These are phyloP conservation scores for Labeo calbasu DNA, from an alignment of 2,797 vertebrate species.

Conservation along the genomic window DNA sequence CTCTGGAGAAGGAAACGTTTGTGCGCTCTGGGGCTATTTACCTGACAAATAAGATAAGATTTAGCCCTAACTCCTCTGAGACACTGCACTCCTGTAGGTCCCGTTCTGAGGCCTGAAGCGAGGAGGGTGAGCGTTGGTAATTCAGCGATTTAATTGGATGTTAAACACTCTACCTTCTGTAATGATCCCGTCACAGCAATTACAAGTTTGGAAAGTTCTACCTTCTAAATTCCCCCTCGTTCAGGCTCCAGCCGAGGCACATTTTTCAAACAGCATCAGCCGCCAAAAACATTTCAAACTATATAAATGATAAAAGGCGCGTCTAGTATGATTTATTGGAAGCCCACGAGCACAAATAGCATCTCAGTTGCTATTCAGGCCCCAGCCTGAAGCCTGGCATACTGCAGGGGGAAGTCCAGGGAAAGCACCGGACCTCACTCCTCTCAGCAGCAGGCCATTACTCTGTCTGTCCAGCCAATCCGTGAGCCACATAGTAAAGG, in stretches of 20 bases:
- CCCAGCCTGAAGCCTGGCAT: constrained; percentile 34
- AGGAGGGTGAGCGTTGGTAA: constrained; percentile 13
- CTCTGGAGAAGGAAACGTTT: constrained; percentile 56
- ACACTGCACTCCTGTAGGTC: constrained; percentile 36
- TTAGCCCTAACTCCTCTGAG: constrained; percentile 16
- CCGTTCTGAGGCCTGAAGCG: constrained; percentile 10
- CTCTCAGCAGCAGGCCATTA: constrained; percentile 23
- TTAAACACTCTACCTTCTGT: constrained; percentile 21
- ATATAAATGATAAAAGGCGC: constrained; percentile 39
- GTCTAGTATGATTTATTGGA: constrained; percentile 46
- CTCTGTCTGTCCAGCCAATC: constrained; percentile 38
- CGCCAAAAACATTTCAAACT: constrained; percentile 46
- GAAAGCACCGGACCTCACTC: constrained; percentile 51
- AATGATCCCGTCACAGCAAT: constrained; percentile 26
- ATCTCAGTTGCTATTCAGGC: constrained; percentile 31
- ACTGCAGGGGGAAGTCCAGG: constrained; percentile 58
- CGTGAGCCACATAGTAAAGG: constrained; percentile 13
- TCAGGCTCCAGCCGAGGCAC: constrained; percentile 26
- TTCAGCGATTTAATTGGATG: constrained; percentile 30
- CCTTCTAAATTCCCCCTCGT: constrained; percentile 25
- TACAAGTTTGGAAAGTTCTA: constrained; percentile 27
- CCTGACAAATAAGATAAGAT: constrained; percentile 61
- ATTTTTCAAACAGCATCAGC: constrained; percentile 37
- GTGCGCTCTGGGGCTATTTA: constrained; percentile 52
- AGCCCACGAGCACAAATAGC: constrained; percentile 25